Percentiles rank a stretch among this genome's conserved stretches.
Conservation (phyloP, 2,797 vertebrate species). For the Melanotaenia maccullochi region DNA sequence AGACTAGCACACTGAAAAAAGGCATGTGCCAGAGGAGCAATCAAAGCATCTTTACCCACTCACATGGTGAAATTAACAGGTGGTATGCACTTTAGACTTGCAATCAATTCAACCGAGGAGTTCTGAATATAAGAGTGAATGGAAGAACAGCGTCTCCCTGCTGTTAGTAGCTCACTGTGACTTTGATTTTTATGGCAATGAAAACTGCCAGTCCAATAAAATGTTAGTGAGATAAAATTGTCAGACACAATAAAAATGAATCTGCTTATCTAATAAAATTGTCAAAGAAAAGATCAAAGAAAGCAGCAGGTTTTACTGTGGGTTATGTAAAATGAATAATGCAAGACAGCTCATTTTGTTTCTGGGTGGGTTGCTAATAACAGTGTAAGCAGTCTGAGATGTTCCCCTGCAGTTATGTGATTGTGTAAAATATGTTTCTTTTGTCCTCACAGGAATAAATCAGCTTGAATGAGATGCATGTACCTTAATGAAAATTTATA, state of each 20-base stretch:
- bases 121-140: conserved; percentile 19
- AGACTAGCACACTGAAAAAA: conserved; percentile 5
- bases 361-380: conserved; percentile 2
- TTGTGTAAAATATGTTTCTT: conserved; percentile 1
- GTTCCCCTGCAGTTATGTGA: background rate
- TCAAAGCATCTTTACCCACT: conserved; percentile 19
- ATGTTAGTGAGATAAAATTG: conserved; percentile 51
- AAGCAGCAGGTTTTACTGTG: conserved; percentile 20
- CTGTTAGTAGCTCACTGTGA: conserved; percentile 39
- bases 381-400: background rate
- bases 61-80: conserved; percentile 35
- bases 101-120: conserved; percentile 41
- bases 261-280: conserved; percentile 41
- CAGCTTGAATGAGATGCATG: conserved; percentile 4
- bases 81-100: conserved; percentile 28
- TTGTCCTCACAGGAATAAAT: background rate
- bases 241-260: conserved; percentile 45
- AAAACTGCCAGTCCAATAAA: conserved; percentile 52
- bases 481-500: conserved; percentile 1
- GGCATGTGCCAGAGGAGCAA: background rate
- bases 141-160: conserved; percentile 22
- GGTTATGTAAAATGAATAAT: conserved; percentile 34
- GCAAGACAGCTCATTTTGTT: conserved; percentile 29
- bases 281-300: conserved; percentile 45
- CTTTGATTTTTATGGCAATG: conserved; percentile 45